phyloP scores from a whole-genome alignment of 2,888 invertebrate species.

The Acholoe squamosa region DNA sequence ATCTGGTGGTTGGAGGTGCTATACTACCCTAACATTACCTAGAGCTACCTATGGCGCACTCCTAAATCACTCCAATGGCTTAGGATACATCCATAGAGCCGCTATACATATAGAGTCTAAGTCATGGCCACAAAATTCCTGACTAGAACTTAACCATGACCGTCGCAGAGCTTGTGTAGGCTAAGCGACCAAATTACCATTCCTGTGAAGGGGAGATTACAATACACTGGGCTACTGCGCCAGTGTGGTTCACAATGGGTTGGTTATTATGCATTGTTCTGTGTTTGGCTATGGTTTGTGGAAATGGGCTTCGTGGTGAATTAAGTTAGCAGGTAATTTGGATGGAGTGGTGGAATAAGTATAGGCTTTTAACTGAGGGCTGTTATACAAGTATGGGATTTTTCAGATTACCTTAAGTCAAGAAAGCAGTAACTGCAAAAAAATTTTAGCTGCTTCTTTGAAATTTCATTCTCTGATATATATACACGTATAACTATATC shows the following conservation, averaged over 20 bases:
- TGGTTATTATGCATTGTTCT: slow-evolving; percentile 14
- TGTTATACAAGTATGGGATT: too few relatives aligned
- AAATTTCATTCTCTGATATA: too few relatives aligned
- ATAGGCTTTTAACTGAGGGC: neutral
- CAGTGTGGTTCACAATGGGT: neutral
- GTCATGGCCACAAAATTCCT: neutral
- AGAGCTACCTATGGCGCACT: too few relatives aligned
- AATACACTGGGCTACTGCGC: neutral
- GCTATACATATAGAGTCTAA: too few relatives aligned
- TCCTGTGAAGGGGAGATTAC: neutral
- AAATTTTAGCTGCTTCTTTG: too few relatives aligned
- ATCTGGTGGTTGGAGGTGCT: too few relatives aligned
- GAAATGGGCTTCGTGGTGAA: neutral
- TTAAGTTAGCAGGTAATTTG: slow-evolving; percentile 38
- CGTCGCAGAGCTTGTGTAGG: neutral
- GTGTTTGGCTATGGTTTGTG: neutral
- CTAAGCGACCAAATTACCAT: neutral
- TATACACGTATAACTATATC: too few relatives aligned
- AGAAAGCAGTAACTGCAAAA: too few relatives aligned
- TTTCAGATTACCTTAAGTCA: too few relatives aligned
- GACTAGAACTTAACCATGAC: neutral
- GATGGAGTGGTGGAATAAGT: neutral
- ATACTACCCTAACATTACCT: too few relatives aligned
- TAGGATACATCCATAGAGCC: too few relatives aligned
- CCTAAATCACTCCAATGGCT: too few relatives aligned